phyloP scores from a whole-genome alignment of 2,797 vertebrate species.

The Pipistrellus kuhlii region DNA sequence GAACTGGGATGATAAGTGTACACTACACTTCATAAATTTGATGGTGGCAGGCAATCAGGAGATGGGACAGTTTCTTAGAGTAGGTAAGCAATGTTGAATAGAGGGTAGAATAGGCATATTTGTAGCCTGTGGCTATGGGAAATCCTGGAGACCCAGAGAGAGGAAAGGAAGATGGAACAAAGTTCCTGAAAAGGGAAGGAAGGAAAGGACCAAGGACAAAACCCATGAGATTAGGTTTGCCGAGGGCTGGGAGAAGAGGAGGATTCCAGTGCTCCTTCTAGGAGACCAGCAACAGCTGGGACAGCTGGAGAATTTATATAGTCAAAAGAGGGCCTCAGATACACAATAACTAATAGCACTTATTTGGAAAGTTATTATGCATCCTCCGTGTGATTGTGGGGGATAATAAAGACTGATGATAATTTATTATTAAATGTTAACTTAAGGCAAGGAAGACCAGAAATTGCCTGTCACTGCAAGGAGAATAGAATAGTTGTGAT shows the following conservation, averaged over 20 bases:
- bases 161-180: background rate
- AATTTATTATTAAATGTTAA: background rate
- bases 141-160: background rate
- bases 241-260: background rate
- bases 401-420: background rate
- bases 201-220: background rate
- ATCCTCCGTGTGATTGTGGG: background rate
- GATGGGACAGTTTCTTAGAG: background rate
- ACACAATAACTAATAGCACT: background rate
- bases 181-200: background rate
- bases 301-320: constrained; percentile 18
- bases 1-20: background rate
- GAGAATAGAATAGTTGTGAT: background rate
- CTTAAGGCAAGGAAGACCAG: background rate
- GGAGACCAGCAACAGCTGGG: background rate
- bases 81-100: background rate
- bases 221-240: background rate
- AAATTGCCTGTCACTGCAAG: background rate
- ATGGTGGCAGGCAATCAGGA: background rate
- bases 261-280: background rate
- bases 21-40: background rate
- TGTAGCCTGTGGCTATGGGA: background rate
- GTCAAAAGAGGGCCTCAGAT: background rate
- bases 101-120: background rate
- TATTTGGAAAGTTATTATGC: background rate